A percentile compares a stretch with the other conserved stretches of the same genome.
These are phyloP conservation scores for Corvus moneduloides DNA, from an alignment of 2,113 vertebrate species.

Conservation along the genomic window DNA sequence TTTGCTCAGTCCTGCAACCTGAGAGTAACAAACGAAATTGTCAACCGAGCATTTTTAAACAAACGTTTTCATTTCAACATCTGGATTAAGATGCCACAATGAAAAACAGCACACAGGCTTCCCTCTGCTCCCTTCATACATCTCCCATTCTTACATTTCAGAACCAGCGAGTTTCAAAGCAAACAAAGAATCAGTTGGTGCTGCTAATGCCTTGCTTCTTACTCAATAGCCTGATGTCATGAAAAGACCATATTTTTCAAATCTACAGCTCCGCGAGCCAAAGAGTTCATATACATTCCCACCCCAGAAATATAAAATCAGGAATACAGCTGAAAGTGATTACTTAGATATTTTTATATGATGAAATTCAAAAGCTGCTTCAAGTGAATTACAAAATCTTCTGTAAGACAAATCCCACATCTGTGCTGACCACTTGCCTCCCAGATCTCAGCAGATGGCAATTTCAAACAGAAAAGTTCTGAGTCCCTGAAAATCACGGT, in stretches of 20 bases:
- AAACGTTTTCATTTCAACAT: slow-evolving; percentile 51
- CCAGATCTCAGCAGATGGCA: slow-evolving; percentile 58
- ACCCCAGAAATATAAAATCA: slow-evolving; percentile 46
- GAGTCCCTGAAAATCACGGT: background rate
- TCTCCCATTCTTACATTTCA: slow-evolving; percentile 16
- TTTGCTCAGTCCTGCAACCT: background rate
- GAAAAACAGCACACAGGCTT: slow-evolving; percentile 27
- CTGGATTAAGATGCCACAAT: slow-evolving; percentile 65
- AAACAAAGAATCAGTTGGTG: slow-evolving; percentile 38
- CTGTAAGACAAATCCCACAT: slow-evolving; percentile 57
- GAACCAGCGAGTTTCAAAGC: slow-evolving; percentile 33
- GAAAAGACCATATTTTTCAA: slow-evolving; percentile 55
- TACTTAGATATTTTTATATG: slow-evolving; percentile 50
- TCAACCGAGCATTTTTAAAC: background rate
- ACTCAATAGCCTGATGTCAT: slow-evolving; percentile 49
- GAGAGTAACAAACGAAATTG: slow-evolving; percentile 45
- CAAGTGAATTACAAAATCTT: slow-evolving; percentile 48
- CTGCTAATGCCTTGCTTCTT: slow-evolving; percentile 33
- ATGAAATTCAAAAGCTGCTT: slow-evolving; percentile 50
- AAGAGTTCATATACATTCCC: slow-evolving; percentile 48
- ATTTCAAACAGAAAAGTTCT: background rate
- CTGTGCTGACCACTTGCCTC: slow-evolving; percentile 49
- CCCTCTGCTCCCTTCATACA: background rate
- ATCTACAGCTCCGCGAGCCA: background rate
- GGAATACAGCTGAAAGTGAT: slow-evolving; percentile 55